phyloP scores from a whole-genome alignment of 2,113 vertebrate species.

The Heterocephalus glaber region DNA sequence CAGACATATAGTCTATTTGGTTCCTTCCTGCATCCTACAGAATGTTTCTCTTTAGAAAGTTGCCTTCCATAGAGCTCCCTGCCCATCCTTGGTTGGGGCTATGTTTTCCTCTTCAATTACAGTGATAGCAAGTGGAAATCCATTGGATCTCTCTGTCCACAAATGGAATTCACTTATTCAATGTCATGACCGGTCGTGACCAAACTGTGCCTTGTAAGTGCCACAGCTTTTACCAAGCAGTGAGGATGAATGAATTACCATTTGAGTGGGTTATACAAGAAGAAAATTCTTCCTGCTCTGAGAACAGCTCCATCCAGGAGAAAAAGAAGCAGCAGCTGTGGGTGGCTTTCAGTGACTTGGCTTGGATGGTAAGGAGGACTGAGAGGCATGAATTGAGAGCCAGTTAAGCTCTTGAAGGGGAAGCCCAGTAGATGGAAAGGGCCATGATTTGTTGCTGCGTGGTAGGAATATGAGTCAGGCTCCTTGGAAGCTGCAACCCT shows the following conservation, averaged over 20 bases:
- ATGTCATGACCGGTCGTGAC: not conserved
- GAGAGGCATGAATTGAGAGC: constrained; percentile 23
- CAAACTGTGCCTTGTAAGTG: not conserved
- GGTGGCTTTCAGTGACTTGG: constrained; percentile 23
- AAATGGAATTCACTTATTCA: not conserved
- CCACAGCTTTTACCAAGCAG: not conserved
- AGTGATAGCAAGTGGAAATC: not conserved
- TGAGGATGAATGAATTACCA: constrained; percentile 30
- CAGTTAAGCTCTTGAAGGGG: constrained; percentile 67
- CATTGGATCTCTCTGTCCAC: not conserved
- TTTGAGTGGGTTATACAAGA: not conserved
- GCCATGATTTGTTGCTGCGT: constrained; percentile 77
- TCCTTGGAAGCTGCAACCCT: constrained; percentile 78
- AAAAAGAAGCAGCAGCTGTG: constrained; percentile 4
- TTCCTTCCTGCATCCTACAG: not conserved
- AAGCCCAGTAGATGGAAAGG: constrained; percentile 25
- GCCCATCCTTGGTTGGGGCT: accelerated
- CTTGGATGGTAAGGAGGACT: not conserved
- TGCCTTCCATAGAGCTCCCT: not conserved
- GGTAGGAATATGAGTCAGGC: constrained; percentile 71
- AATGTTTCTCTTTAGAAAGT: not conserved
- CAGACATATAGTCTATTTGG: not conserved
- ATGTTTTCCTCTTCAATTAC: not conserved
- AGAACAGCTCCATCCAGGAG: constrained; percentile 46
- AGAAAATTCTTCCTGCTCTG: not conserved